Conservation (phyloP, 2,888 invertebrate species). For the Diogma glabrata region DNA sequence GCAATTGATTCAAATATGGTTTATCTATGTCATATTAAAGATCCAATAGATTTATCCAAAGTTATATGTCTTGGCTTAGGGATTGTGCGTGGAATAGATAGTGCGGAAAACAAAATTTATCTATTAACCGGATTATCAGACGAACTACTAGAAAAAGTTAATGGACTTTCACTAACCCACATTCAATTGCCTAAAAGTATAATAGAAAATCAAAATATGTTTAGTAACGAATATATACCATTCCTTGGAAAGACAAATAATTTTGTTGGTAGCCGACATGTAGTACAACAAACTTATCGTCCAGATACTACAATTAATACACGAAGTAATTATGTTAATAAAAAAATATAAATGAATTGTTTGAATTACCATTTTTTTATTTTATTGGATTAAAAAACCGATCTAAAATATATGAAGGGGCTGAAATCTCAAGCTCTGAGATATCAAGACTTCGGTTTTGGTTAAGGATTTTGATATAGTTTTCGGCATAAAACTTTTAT, state of each 20-base stretch:
- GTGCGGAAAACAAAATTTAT: slow-evolving; percentile 42
- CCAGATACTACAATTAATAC: slow-evolving; percentile 16
- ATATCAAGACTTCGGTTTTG: too few relatives aligned
- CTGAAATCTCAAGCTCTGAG: too few relatives aligned
- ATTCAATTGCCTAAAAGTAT: slow-evolving; percentile 30
- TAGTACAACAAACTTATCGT: slow-evolving; percentile 20
- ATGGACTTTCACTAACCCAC: slow-evolving; percentile 37
- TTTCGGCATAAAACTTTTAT: too few relatives aligned
- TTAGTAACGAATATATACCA: slow-evolving; percentile 25
- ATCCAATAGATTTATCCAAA: too few relatives aligned
- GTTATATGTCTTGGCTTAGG: slow-evolving; percentile 56
- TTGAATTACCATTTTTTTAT: too few relatives aligned
- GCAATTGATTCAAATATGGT: too few relatives aligned
- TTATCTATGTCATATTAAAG: too few relatives aligned
- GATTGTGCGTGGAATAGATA: slow-evolving; percentile 59
- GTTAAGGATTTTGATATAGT: too few relatives aligned
- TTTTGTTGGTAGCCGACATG: slow-evolving; percentile 27
- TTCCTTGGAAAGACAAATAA: slow-evolving; percentile 29
- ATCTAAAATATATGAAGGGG: too few relatives aligned
- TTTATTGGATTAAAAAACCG: too few relatives aligned
- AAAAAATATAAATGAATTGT: not conserved
- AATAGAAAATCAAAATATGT: slow-evolving; percentile 30
- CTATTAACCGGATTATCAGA: slow-evolving; percentile 49
- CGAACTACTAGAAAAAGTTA: slow-evolving; percentile 37
- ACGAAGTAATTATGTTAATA: not conserved